Evolutionary conservation across 2,113 vertebrate species (phyloP).

Genomic region (Gracilinanus agilis): DNA sequence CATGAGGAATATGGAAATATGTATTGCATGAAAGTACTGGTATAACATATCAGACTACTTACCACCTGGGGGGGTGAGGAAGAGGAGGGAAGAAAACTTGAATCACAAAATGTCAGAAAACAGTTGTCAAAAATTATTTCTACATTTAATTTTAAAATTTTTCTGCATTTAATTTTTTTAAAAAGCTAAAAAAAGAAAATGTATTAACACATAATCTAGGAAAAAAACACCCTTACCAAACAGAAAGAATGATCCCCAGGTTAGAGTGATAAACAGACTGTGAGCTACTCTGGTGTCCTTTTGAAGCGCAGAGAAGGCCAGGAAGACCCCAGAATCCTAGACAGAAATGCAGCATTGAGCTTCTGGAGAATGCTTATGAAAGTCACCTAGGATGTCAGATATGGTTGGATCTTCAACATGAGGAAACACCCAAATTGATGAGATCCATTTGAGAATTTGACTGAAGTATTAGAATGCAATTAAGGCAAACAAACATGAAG

Average conservation of each 20-base stretch:
- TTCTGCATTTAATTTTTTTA: too few species aligned
- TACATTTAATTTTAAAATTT: too few species aligned
- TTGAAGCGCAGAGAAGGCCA: background rate
- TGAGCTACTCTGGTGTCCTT: background rate
- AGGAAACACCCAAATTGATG: background rate
- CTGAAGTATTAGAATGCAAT: background rate
- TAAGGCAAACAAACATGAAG: background rate
- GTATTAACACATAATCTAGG: too few species aligned
- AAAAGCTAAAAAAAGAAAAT: too few species aligned
- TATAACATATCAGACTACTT: too few species aligned
- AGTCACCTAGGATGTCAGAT: background rate
- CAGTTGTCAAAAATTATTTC: too few species aligned
- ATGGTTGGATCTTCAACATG: background rate
- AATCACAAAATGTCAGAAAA: too few species aligned
- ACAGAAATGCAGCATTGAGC: background rate
- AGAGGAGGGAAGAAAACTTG: too few species aligned
- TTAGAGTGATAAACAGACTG: background rate
- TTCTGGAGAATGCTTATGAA: background rate
- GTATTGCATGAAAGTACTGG: too few species aligned
- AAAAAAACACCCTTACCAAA: background rate
- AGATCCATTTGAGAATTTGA: background rate
- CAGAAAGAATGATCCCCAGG: background rate
- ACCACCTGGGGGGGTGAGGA: too few species aligned
- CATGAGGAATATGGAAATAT: too few species aligned
- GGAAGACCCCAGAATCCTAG: background rate